Evolutionary conservation across 2,888 invertebrate genomes (phyloP).

Genomic region (Conchocele bisecta): DNA sequence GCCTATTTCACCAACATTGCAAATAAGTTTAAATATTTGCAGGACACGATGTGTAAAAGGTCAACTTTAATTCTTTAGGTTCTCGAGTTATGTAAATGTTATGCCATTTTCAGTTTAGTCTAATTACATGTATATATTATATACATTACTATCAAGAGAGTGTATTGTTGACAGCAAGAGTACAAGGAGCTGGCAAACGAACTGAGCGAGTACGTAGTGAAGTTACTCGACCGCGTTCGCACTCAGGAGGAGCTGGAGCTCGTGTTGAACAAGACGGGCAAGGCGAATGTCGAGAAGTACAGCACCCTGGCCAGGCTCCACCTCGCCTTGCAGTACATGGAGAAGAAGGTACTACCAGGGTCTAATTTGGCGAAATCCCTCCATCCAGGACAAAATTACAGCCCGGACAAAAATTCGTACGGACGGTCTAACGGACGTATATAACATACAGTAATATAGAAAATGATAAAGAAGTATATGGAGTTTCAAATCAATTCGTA

Average conservation of each 20-base stretch:
- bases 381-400: too few species aligned
- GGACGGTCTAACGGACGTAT: too few species aligned
- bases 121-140: neutral
- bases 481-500: too few species aligned
- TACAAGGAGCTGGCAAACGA: constrained; percentile 77
- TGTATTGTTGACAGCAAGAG: constrained; percentile 71
- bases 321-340: constrained; percentile 78
- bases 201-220: constrained; percentile 80
- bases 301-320: constrained; percentile 77
- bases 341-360: constrained; percentile 79
- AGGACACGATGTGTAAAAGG: too few species aligned
- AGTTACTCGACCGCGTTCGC: constrained; percentile 78
- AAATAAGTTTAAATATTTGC: too few species aligned
- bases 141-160: neutral
- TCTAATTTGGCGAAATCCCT: too few species aligned
- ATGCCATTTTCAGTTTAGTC: neutral
- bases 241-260: constrained; percentile 80
- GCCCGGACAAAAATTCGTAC: too few species aligned
- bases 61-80: neutral
- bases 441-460: too few species aligned
- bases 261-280: constrained; percentile 78
- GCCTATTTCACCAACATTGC: too few species aligned
- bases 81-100: too few species aligned
- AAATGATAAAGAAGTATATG: too few species aligned
- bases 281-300: constrained; percentile 71